phyloP scores from a whole-genome alignment of 1,140 invertebrate genomes.

The Lethocerus indicus region DNA sequence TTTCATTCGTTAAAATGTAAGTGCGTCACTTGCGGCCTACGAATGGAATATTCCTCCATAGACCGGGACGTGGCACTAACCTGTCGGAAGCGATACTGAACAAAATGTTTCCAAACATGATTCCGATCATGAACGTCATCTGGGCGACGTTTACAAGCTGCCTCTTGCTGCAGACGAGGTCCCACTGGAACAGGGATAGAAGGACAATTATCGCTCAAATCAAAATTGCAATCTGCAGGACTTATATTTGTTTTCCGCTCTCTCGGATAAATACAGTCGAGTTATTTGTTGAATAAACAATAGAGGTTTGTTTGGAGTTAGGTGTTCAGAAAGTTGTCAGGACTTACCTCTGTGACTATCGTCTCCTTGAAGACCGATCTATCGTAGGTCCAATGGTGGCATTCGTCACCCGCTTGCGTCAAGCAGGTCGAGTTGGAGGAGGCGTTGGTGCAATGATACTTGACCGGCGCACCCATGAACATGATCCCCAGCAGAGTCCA shows the following conservation, averaged over 20 bases:
- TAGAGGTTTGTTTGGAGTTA: neutral
- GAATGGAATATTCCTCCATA: no score
- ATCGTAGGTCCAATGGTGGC: slow-evolving; percentile 39
- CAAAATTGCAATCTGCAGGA: slow-evolving; percentile 1
- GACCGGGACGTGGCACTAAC: slow-evolving; percentile 33
- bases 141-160: slow-evolving; percentile 51
- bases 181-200: slow-evolving; percentile 36
- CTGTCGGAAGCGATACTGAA: slow-evolving; percentile 58
- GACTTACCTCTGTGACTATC: slow-evolving; percentile 39
- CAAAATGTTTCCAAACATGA: slow-evolving; percentile 49
- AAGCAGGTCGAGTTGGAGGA: slow-evolving; percentile 5
- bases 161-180: slow-evolving; percentile 44
- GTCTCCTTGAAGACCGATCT: slow-evolving; percentile 45
- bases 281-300: neutral
- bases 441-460: slow-evolving; percentile 34
- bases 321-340: neutral
- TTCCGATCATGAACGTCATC: slow-evolving; percentile 55
- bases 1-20: no score
- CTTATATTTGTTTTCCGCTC: no score
- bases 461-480: slow-evolving; percentile 40
- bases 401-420: slow-evolving; percentile 21
- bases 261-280: neutral
- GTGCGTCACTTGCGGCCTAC: no score
- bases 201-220: neutral
- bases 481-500: slow-evolving; percentile 47